These are phyloP conservation scores for Tortricodes alternella DNA, from an alignment of 2,888 invertebrate species.

Conservation along the genomic window DNA sequence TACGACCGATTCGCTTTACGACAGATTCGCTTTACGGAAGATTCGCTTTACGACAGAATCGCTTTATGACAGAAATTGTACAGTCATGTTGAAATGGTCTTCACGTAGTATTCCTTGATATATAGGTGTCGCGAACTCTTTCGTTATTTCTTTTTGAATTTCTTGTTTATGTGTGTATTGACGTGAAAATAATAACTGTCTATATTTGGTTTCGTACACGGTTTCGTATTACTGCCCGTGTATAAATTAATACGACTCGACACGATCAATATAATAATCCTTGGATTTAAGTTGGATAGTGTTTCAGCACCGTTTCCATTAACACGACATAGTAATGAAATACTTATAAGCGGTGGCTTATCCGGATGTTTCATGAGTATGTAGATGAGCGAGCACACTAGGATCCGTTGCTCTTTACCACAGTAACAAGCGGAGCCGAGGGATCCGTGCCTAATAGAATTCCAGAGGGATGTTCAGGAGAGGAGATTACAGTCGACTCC, in stretches of 20 bases:
- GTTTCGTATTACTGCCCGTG: too few species aligned
- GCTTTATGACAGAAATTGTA: too few species aligned
- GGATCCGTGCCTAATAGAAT: conserved; percentile 53
- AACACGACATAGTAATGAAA: conserved; percentile 19
- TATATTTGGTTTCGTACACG: too few species aligned
- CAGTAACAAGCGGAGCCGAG: conserved; percentile 44
- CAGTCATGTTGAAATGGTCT: too few species aligned
- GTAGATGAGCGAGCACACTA: conserved; percentile 25
- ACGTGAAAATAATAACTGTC: too few species aligned
- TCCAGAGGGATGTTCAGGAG: conserved; percentile 43
- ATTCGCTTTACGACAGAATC: too few species aligned
- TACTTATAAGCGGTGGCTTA: conserved; percentile 13
- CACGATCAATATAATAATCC: neutral
- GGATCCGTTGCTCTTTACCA: conserved; percentile 33
- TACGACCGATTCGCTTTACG: too few species aligned
- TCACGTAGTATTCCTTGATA: too few species aligned
- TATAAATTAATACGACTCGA: neutral
- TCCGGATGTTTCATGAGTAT: conserved; percentile 10
- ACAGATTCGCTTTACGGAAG: too few species aligned
- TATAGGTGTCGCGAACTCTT: too few species aligned
- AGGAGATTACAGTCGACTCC: conserved; percentile 42
- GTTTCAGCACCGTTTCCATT: neutral
- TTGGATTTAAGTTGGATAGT: neutral
- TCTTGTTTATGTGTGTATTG: too few species aligned
- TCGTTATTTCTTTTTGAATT: too few species aligned